A percentile compares a stretch with the other conserved stretches of the same genome.
phyloP scores from a whole-genome alignment of 2,113 vertebrate species.

The Scytalopus superciliaris region DNA sequence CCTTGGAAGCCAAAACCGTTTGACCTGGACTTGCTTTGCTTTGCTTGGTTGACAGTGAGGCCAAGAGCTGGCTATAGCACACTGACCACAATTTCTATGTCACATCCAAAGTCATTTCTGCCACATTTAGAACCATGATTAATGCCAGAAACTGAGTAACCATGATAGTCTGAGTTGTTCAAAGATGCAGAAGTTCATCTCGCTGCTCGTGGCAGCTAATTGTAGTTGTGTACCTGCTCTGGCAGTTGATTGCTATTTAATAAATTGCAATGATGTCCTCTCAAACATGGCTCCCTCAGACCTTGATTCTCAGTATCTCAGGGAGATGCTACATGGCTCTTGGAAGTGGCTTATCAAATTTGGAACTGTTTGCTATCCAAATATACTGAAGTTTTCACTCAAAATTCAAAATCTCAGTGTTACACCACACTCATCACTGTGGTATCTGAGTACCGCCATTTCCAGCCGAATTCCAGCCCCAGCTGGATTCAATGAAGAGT shows the following conservation, averaged over 20 bases:
- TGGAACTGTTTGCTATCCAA: conserved; percentile 45
- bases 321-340: conserved; percentile 47
- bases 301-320: conserved; percentile 10
- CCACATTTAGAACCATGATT: background rate
- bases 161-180: rapidly evolving
- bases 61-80: conserved; percentile 28
- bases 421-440: conserved; percentile 68
- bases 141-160: conserved; percentile 11
- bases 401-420: conserved; percentile 50
- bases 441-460: conserved; percentile 48
- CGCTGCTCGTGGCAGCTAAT: background rate
- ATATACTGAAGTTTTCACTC: conserved; percentile 52
- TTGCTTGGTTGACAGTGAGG: conserved; percentile 28
- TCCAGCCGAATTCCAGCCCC: conserved; percentile 57
- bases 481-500: conserved; percentile 63
- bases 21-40: conserved; percentile 49
- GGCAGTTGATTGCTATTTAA: conserved; percentile 1
- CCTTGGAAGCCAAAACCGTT: conserved; percentile 33
- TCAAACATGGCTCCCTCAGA: conserved; percentile 25
- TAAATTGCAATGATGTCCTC: background rate
- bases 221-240: background rate
- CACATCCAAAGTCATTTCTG: conserved; percentile 27
- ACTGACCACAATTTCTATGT: conserved; percentile 38
- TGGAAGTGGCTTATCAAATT: conserved; percentile 58
- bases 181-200: background rate